phyloP scores from a whole-genome alignment of 2,113 vertebrate species.

The Perccottus glenii region DNA sequence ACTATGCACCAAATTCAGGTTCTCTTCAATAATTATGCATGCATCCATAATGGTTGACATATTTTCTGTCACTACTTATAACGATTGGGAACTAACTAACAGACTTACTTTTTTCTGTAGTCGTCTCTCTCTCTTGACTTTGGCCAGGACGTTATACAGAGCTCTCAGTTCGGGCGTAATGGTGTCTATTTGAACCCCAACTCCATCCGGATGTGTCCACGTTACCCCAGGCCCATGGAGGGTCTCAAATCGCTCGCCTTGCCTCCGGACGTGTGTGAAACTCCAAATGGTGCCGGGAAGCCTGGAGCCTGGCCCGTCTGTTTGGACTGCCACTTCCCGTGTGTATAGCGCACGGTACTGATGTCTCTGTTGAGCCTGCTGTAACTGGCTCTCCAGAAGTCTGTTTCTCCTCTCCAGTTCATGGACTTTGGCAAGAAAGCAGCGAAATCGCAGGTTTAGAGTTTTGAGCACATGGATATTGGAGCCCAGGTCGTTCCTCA shows the following conservation, averaged over 20 bases:
- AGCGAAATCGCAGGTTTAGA: conserved; percentile 90
- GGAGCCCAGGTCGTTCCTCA: conserved; percentile 89
- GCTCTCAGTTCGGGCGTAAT: conserved; percentile 85
- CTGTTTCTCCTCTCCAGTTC: conserved; percentile 89
- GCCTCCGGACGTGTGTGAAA: conserved; percentile 86
- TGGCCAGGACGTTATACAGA: conserved; percentile 85
- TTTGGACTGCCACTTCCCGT: conserved; percentile 85
- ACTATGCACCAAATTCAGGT: too few relatives aligned
- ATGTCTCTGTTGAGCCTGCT: conserved; percentile 76
- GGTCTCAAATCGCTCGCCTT: conserved; percentile 85
- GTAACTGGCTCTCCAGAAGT: conserved; percentile 85
- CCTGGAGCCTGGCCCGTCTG: conserved; percentile 77
- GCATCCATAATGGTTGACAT: too few relatives aligned
- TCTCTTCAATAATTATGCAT: too few relatives aligned
- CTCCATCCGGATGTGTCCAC: conserved; percentile 83
- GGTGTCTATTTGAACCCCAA: conserved; percentile 86
- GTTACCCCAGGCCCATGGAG: conserved; percentile 84
- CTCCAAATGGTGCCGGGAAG: conserved; percentile 90
- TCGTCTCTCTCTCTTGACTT: conserved; percentile 84
- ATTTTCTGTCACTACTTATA: too few relatives aligned
- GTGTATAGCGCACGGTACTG: conserved; percentile 78
- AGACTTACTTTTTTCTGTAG: conserved; percentile 80
- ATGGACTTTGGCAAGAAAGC: conserved; percentile 90
- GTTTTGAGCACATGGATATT: conserved; percentile 91
- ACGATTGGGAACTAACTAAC: too few relatives aligned